Conservation (phyloP, 2,888 invertebrate genomes). For the Psylliodes chrysocephalus region DNA sequence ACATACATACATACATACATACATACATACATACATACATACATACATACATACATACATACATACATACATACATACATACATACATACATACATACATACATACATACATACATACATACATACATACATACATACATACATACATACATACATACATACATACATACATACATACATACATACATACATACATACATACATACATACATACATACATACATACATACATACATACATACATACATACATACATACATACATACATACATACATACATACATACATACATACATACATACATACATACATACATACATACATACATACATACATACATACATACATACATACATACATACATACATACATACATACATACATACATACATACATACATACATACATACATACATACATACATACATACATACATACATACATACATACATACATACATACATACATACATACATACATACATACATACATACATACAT, state of each 20-base stretch:
- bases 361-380: conserved; percentile 17
- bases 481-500: not conserved
- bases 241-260: conserved; percentile 4
- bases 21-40: too few species aligned
- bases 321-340: conserved; percentile 15
- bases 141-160: too few species aligned
- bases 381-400: conserved; percentile 6
- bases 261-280: conserved; percentile 20
- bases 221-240: conserved; percentile 16
- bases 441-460: not conserved
- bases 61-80: too few species aligned
- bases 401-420: not conserved
- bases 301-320: conserved; percentile 16
- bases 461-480: not conserved
- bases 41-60: too few species aligned
- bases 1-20: too few species aligned
- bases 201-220: too few species aligned
- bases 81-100: too few species aligned
- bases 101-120: too few species aligned
- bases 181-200: too few species aligned
- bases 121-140: too few species aligned
- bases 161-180: too few species aligned
- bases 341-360: conserved; percentile 19
- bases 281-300: conserved; percentile 19
- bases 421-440: not conserved